A percentile compares a stretch with the other conserved stretches of the same genome.
These are phyloP conservation scores for Drosophila paulistorum DNA, from an alignment of 1,140 invertebrate genomes.

Conservation along the genomic window DNA sequence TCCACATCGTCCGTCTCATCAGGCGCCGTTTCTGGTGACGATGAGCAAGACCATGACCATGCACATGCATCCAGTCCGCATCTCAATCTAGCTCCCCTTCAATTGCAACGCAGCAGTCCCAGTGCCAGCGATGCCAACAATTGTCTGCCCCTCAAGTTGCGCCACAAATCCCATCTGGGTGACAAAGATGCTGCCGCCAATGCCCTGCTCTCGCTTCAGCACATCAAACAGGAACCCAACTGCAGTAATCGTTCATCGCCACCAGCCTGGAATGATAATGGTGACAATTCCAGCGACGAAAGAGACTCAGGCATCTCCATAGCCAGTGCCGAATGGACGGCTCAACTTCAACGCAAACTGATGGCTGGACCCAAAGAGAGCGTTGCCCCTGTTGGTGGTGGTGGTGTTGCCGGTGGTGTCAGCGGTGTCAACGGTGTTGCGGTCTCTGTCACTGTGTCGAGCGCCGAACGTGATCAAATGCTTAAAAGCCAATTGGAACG, in stretches of 20 bases:
- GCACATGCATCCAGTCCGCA: conserved; percentile 35
- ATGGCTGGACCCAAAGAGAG: conserved; percentile 53
- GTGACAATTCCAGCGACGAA: conserved; percentile 93
- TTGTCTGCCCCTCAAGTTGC: conserved; percentile 92
- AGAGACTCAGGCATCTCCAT: conserved; percentile 94
- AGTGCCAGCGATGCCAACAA: conserved; percentile 83
- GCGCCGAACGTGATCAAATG: conserved; percentile 83
- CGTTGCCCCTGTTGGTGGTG: neutral
- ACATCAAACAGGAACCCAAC: conserved; percentile 92
- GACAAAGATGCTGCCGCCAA: conserved; percentile 93
- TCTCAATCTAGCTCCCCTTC: conserved; percentile 40
- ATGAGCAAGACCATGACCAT: conserved; percentile 75
- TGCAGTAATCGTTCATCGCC: conserved; percentile 86
- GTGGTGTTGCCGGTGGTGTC: neutral
- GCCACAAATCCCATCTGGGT: conserved; percentile 95
- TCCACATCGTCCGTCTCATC: conserved; percentile 83
- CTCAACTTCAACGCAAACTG: conserved; percentile 76
- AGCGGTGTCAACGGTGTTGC: neutral
- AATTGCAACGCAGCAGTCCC: conserved; percentile 33
- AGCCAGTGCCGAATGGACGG: conserved; percentile 87
- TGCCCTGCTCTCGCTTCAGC: conserved; percentile 90
- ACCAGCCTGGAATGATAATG: conserved; percentile 91
- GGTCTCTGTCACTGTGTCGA: conserved; percentile 65
- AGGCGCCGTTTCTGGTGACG: conserved; percentile 87
- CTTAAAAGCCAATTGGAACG: conserved; percentile 93